Evolutionary conservation across 1,140 invertebrate species (phyloP).

Genomic region (Bombus pascuorum): DNA sequence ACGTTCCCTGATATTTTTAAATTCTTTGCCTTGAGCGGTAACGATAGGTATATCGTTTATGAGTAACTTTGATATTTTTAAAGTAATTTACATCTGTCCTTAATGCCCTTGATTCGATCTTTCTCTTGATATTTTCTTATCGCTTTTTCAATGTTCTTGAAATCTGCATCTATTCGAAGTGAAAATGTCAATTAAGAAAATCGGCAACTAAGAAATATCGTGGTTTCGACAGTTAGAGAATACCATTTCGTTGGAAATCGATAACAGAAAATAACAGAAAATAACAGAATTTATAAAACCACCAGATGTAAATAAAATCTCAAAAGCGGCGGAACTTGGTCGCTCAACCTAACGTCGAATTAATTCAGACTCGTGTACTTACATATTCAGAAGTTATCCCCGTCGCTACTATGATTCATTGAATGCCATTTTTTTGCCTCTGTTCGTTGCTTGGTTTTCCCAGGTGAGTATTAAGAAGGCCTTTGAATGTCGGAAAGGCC

Average conservation of each 20-base stretch:
- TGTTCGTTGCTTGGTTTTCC: slow-evolving; percentile 4
- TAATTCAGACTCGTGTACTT: neutral
- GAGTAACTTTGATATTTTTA: no score
- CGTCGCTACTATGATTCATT: slow-evolving; percentile 20
- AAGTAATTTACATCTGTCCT: no score
- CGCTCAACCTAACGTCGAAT: neutral
- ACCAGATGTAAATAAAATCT: no score
- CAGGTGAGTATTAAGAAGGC: slow-evolving; percentile 21
- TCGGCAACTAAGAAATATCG: no score
- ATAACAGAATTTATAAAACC: no score
- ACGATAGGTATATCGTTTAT: neutral
- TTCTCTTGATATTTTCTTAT: neutral
- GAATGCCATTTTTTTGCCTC: neutral
- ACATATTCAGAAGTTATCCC: neutral
- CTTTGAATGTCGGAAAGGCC: slow-evolving; percentile 8
- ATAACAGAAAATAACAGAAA: neutral
- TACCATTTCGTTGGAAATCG: neutral
- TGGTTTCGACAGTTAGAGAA: neutral
- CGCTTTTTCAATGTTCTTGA: neutral
- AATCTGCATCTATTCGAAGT: neutral
- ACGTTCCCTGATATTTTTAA: neutral
- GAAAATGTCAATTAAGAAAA: neutral
- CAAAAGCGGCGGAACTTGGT: no score
- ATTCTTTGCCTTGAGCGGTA: neutral
- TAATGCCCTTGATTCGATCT: no score